phyloP scores from a whole-genome alignment of 2,797 vertebrate species.

The Epinephelus malabaricus region DNA sequence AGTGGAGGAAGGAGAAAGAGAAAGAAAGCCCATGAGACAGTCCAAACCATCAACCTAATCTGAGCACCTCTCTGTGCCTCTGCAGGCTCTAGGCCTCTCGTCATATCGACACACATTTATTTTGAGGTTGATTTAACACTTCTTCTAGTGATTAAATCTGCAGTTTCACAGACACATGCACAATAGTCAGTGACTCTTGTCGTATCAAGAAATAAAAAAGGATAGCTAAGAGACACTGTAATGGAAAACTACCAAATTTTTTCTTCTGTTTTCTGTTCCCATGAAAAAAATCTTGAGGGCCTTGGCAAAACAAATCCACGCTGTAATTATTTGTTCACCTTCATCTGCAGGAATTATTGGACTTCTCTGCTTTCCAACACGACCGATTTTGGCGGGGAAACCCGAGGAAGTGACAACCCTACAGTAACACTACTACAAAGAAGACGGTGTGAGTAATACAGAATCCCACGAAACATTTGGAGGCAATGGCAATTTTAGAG shows the following conservation, averaged over 20 bases:
- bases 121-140: slow-evolving; percentile 12
- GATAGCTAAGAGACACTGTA: background rate
- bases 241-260: background rate
- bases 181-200: background rate
- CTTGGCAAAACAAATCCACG: slow-evolving; percentile 6
- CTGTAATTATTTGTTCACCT: slow-evolving; percentile 19
- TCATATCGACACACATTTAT: background rate
- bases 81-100: background rate
- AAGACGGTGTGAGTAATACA: slow-evolving; percentile 59
- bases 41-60: slow-evolving; percentile 23
- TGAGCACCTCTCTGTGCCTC: slow-evolving; percentile 14
- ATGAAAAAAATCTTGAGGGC: background rate
- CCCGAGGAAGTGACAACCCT: slow-evolving; percentile 46
- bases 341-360: slow-evolving; percentile 21
- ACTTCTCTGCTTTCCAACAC: slow-evolving; percentile 34
- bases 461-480: slow-evolving; percentile 61
- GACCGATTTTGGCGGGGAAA: slow-evolving; percentile 42
- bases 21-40: slow-evolving; percentile 21
- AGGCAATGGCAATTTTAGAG: slow-evolving; percentile 55
- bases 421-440: slow-evolving; percentile 53
- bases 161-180: background rate
- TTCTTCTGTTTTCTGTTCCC: no score
- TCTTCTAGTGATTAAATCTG: background rate
- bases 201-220: background rate
- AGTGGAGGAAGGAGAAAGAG: slow-evolving; percentile 13